Percentiles rank a stretch among this genome's conserved stretches.
These are phyloP conservation scores for Platyura marginata DNA, from an alignment of 1,140 invertebrate species.

Conservation along the genomic window DNA sequence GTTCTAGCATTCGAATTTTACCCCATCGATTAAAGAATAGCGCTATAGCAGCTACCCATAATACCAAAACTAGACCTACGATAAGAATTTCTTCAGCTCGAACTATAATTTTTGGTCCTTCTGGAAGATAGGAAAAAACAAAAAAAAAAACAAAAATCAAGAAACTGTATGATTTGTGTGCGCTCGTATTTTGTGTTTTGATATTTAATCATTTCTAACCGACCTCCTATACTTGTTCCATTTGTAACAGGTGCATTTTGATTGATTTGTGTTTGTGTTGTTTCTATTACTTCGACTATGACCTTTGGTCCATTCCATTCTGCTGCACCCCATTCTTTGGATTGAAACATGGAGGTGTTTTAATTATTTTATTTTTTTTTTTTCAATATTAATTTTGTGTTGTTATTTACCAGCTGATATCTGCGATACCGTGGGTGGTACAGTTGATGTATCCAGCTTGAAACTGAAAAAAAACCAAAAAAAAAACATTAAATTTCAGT, in stretches of 20 bases:
- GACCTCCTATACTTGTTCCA: background rate
- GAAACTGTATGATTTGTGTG: background rate
- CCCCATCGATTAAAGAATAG: constrained; percentile 84
- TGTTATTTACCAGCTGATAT: too few relatives aligned
- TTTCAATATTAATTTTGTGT: too few relatives aligned
- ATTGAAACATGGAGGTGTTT: too few relatives aligned
- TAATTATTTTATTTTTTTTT: too few relatives aligned
- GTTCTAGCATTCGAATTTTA: constrained; percentile 80
- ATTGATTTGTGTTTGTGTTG: too few relatives aligned
- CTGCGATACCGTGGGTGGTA: too few relatives aligned
- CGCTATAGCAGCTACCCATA: constrained; percentile 74
- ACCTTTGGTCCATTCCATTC: too few relatives aligned
- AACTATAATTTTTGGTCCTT: constrained; percentile 38
- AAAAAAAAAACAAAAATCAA: background rate
- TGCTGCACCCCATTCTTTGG: too few relatives aligned
- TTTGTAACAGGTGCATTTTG: background rate
- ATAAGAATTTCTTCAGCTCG: constrained; percentile 70
- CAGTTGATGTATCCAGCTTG: too few relatives aligned
- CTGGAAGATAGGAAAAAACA: constrained; percentile 10
- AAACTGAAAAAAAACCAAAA: too few relatives aligned
- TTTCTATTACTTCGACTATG: too few relatives aligned
- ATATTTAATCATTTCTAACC: background rate
- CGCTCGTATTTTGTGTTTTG: background rate
- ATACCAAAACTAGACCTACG: constrained; percentile 62
- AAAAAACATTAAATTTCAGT: too few relatives aligned